Evolutionary conservation across 2,113 vertebrate species (phyloP).

Genomic region (Callaeas wilsoni): DNA sequence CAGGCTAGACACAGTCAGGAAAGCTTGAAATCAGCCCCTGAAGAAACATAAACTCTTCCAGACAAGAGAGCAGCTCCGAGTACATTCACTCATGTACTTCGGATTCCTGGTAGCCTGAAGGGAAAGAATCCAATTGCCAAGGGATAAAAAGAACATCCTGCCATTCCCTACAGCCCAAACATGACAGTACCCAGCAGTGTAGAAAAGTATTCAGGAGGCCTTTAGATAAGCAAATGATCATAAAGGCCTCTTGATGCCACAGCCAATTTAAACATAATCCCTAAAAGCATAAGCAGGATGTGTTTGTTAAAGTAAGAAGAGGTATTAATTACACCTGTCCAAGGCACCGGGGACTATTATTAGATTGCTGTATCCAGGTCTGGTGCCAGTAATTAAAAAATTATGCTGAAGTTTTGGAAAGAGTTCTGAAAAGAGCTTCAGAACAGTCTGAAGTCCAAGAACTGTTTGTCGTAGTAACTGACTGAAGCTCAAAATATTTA

Average conservation of each 20-base stretch:
- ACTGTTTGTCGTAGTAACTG: not conserved
- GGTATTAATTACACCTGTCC: constrained; percentile 43
- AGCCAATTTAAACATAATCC: constrained; percentile 38
- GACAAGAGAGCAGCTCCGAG: not conserved
- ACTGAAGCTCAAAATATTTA: not conserved
- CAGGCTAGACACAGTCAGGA: not conserved
- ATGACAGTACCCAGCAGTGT: not conserved
- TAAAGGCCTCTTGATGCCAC: not conserved
- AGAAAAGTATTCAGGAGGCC: not conserved
- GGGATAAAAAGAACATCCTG: not conserved
- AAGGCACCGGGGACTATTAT: constrained; percentile 5
- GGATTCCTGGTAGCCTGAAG: not conserved
- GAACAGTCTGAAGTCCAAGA: not conserved
- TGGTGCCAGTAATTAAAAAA: not conserved
- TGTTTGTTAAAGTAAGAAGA: not conserved
- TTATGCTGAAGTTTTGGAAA: not conserved
- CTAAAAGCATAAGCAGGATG: constrained; percentile 5
- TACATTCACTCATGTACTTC: not conserved
- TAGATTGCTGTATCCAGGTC: not conserved
- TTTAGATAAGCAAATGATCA: not conserved
- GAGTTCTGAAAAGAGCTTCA: not conserved
- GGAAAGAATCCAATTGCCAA: not conserved
- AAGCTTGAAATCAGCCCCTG: not conserved
- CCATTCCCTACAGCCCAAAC: not conserved
- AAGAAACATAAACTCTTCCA: not conserved